A percentile compares a stretch with the other conserved stretches of the same genome.
Conservation (phyloP, 1,140 invertebrate species). For the Euura saliciscinereae region DNA sequence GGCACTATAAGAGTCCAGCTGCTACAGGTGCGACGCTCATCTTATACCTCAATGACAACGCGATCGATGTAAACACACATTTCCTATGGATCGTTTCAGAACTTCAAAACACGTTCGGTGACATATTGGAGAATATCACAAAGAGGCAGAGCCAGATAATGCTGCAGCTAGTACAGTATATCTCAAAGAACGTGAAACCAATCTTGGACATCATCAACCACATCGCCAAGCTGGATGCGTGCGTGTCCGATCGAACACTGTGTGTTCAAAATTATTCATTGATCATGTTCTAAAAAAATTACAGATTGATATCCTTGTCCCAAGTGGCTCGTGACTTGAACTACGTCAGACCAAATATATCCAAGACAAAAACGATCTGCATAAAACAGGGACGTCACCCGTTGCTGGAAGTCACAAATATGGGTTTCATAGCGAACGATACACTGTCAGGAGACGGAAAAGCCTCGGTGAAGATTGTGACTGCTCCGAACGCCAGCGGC, state of each 20-base stretch:
- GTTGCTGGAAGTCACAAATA: slow-evolving; percentile 71
- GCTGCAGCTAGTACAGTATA: slow-evolving; percentile 68
- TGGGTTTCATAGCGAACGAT: slow-evolving; percentile 78
- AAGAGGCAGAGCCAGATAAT: slow-evolving; percentile 79
- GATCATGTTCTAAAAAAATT: slow-evolving; percentile 32
- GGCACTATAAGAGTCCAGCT: slow-evolving; percentile 77
- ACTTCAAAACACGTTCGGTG: slow-evolving; percentile 76
- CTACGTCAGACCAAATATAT: slow-evolving; percentile 73
- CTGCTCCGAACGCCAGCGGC: slow-evolving; percentile 89
- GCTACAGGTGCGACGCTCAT: slow-evolving; percentile 67
- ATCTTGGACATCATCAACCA: slow-evolving; percentile 68
- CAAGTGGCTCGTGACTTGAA: slow-evolving; percentile 72
- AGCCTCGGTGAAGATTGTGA: slow-evolving; percentile 78
- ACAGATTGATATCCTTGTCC: slow-evolving; percentile 76
- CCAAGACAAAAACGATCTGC: slow-evolving; percentile 64
- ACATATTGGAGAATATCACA: slow-evolving; percentile 76
- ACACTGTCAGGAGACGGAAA: slow-evolving; percentile 61
- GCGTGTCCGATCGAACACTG: slow-evolving; percentile 32
- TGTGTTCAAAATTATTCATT: slow-evolving; percentile 7
- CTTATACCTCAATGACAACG: slow-evolving; percentile 12
- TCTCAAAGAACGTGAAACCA: slow-evolving; percentile 66
- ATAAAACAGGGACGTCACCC: slow-evolving; percentile 81
- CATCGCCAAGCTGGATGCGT: slow-evolving; percentile 79
- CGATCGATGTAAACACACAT: slow-evolving; percentile 17
- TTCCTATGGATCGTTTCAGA: slow-evolving; percentile 62